These are phyloP conservation scores for Rhagoletis pomonella DNA, from an alignment of 1,140 invertebrate genomes.

Conservation along the genomic window DNA sequence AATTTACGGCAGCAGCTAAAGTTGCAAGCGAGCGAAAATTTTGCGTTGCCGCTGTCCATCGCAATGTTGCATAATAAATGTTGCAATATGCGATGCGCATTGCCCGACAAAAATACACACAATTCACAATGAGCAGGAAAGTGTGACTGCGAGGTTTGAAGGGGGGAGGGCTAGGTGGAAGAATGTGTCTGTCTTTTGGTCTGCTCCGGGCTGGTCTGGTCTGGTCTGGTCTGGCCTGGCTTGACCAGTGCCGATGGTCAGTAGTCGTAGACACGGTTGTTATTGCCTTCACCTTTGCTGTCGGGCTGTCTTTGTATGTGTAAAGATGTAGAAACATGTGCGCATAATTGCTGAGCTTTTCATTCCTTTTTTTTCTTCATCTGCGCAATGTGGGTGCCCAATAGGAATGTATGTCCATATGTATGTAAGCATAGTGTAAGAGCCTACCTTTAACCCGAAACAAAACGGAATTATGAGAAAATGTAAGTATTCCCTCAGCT, in stretches of 20 bases:
- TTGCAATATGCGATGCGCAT: slow-evolving; percentile 37
- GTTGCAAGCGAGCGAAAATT: slow-evolving; percentile 45
- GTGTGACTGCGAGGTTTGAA: too few species aligned
- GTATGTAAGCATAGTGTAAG: too few species aligned
- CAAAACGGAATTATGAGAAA: too few species aligned
- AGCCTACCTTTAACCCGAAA: too few species aligned
- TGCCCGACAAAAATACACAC: background rate
- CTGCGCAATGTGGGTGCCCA: background rate
- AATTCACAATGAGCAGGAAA: background rate
- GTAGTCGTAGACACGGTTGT: slow-evolving; percentile 39
- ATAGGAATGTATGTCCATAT: background rate
- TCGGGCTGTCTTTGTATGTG: slow-evolving; percentile 3
- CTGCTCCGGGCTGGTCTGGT: background rate
- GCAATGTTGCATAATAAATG: slow-evolving; percentile 51
- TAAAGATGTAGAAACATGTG: background rate
- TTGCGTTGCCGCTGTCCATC: slow-evolving; percentile 18
- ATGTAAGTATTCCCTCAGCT: too few species aligned
- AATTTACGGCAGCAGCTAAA: slow-evolving; percentile 47
- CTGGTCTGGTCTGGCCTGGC: background rate
- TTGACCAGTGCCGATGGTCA: background rate
- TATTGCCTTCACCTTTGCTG: slow-evolving; percentile 49
- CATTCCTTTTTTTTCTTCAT: background rate
- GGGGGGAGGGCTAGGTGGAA: too few species aligned
- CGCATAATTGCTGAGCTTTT: slow-evolving; percentile 14
- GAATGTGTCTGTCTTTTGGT: too few species aligned